Percentiles rank a stretch among this genome's conserved stretches.
Conservation (phyloP, 2,113 vertebrate species). For the Danio rerio region GRCz12tu NC_133181.1:31169501-31170000, state of each 20-base stretch:
- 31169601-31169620: too few species aligned
- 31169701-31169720: too few species aligned
- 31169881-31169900: slow-evolving; percentile 39
- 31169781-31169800: not conserved
- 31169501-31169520: too few species aligned
- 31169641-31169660: too few species aligned
- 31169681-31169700: not conserved
- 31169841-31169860: slow-evolving; percentile 43
- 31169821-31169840: slow-evolving; percentile 31
- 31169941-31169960: slow-evolving; percentile 4
- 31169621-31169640: too few species aligned
- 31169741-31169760: slow-evolving; percentile 6
- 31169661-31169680: not conserved
- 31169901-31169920: slow-evolving; percentile 19
- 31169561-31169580: too few species aligned
- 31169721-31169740: too few species aligned
- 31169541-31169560: too few species aligned
- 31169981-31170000: slow-evolving; percentile 21
- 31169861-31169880: slow-evolving; percentile 19
- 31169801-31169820: slow-evolving; percentile 26
- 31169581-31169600: too few species aligned
- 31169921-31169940: slow-evolving; percentile 39
- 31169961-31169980: slow-evolving; percentile 7
- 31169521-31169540: too few species aligned
- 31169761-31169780: not conserved